Conservation (phyloP, 2,797 vertebrate species). For the Distichodus sexfasciatus region DNA sequence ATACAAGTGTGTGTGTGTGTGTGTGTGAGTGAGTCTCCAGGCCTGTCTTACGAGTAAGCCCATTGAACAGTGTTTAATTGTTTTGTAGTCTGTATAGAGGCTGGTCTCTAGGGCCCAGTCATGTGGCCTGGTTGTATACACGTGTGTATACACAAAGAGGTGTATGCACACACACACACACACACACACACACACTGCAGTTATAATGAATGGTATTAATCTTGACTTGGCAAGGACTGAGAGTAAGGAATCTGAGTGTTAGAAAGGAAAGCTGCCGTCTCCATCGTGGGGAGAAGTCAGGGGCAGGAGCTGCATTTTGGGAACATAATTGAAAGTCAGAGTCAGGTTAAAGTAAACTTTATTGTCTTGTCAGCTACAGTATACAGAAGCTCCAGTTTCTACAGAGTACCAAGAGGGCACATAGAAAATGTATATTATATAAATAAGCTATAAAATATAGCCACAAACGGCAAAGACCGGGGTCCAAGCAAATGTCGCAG, state of each 20-base stretch:
- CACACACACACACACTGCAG: neutral
- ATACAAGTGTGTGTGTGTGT: slow-evolving; percentile 37
- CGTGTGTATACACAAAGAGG: slow-evolving; percentile 22
- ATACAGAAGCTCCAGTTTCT: no score
- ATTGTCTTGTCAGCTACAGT: no score
- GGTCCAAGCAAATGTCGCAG: no score
- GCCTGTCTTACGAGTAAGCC: slow-evolving; percentile 62
- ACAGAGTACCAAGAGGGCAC: no score
- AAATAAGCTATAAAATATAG: no score
- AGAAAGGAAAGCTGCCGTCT: neutral
- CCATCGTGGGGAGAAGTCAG: neutral
- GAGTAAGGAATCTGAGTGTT: slow-evolving; percentile 3
- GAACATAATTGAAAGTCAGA: no score
- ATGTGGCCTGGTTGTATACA: slow-evolving; percentile 28
- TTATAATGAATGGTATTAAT: slow-evolving; percentile 47
- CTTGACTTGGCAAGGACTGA: slow-evolving; percentile 22
- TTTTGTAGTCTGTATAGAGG: slow-evolving; percentile 57
- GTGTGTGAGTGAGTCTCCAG: slow-evolving; percentile 38
- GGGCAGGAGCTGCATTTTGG: no score
- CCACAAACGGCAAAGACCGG: no score
- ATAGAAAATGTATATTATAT: no score
- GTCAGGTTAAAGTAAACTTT: no score
- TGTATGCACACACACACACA: slow-evolving; percentile 9
- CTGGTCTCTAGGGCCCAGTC: slow-evolving; percentile 45
- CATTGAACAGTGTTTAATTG: slow-evolving; percentile 64